Evolutionary conservation across 2,888 invertebrate species (phyloP), one percentile per base, ranked within the genome.

Genomic region (Orgyia antiqua): DNA sequence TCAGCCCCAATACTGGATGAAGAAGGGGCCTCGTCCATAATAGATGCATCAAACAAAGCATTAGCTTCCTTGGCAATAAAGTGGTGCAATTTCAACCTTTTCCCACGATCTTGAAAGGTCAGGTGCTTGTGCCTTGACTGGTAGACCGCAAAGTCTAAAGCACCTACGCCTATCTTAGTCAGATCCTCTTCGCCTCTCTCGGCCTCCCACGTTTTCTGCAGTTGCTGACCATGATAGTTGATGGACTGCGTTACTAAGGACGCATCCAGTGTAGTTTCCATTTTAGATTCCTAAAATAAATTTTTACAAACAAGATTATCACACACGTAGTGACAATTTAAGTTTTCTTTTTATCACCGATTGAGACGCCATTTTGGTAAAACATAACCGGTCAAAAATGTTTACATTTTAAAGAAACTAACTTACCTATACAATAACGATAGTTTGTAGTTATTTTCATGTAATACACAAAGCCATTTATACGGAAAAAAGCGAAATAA

Each of bases 151-250:
- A 91, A 95, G 72, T 91, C 93, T 44, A 93, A 82, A 24, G 75
- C 62, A 21, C 84, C 82, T 24, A 89, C 82, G 33, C 89, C 89
- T 42, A 91, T 74, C 65, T 91, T 90, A 12, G 87, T 57, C 38
- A 95, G 78, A 66, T 94, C 94, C 31, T 90, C 91, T 58, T 93
- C 92, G 36, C 94, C 94, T 58, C 93, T 89, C 67, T 95, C 95
- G 13, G 91, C 90, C 68, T 95, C 95, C 94, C 95, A 95, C 54
- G 94, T 90, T 82, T 95, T 95, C 78, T 94, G 94, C 48, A 95
- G 83, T 60, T 94, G 94, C 60, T 94, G 94, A 2, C 95, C 95
- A 86, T 95, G 95, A 71, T 92, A 95, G 79, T 94, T 93, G 52
- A 95, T 82, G 40, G 93, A 89, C 63, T 91, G 91, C 64, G 91